These are phyloP conservation scores for Ceuthmochares aereus DNA, from an alignment of 2,113 vertebrate genomes.

Conservation along the genomic window DNA sequence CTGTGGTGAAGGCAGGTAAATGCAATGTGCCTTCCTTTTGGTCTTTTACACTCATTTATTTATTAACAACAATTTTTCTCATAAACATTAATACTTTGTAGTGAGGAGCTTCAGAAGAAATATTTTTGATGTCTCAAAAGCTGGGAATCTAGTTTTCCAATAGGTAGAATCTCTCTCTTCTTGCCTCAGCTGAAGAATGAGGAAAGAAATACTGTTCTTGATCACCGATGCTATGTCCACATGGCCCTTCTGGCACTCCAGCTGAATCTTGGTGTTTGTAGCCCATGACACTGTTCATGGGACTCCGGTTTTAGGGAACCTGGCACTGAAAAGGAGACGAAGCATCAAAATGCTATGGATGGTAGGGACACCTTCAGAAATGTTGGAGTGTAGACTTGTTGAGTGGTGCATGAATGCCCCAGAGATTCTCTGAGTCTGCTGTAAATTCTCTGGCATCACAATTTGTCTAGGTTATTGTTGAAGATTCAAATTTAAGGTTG, in stretches of 20 bases:
- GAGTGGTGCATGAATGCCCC: background rate
- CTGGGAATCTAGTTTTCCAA: too few relatives aligned
- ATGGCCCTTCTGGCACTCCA: background rate
- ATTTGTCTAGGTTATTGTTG: background rate
- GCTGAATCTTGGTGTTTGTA: background rate
- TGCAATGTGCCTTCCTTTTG: rapidly evolving
- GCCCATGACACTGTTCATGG: rapidly evolving
- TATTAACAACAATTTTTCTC: background rate
- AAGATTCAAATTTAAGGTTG: background rate
- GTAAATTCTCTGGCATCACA: background rate
- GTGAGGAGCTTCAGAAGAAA: background rate
- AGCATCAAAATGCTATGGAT: background rate
- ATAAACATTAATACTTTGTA: rapidly evolving
- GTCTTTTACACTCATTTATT: background rate
- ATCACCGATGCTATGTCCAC: too few relatives aligned
- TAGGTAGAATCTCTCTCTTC: background rate
- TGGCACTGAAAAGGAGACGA: background rate
- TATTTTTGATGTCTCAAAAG: rapidly evolving
- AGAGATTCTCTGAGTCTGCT: background rate
- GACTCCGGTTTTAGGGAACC: background rate
- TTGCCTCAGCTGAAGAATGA: background rate
- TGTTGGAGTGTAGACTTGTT: rapidly evolving
- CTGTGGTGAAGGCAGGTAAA: rapidly evolving
- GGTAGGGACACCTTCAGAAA: background rate
- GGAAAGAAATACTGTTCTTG: background rate